Percentiles rank a stretch among this genome's conserved stretches.
These are phyloP conservation scores for Cryptosula pallasiana DNA, from an alignment of 2,888 invertebrate species.

Conservation along the genomic window DNA sequence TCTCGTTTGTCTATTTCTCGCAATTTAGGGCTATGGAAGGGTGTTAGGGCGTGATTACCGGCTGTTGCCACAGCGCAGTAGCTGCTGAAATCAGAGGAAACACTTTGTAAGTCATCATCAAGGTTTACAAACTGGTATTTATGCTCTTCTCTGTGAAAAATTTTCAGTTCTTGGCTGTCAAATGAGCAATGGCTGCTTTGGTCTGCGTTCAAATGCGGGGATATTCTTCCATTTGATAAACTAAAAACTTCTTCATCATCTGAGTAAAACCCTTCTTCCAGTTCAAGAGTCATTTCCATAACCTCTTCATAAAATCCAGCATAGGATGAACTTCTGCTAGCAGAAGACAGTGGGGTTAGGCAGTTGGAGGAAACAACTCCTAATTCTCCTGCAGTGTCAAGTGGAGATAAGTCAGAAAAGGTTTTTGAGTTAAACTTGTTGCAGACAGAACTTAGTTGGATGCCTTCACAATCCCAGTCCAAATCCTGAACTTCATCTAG, in stretches of 20 bases:
- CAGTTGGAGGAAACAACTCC: too few relatives aligned
- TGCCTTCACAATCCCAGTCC: background rate
- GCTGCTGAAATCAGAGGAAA: background rate
- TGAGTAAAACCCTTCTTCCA: constrained; percentile 9
- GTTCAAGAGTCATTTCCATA: constrained; percentile 7
- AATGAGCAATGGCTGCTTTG: background rate
- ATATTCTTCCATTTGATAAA: background rate
- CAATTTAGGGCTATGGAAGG: too few relatives aligned
- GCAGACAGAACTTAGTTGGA: too few relatives aligned
- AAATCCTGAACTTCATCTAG: background rate
- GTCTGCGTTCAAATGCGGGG: background rate
- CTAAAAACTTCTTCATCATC: background rate
- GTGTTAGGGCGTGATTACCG: too few relatives aligned
- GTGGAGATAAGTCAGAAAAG: background rate
- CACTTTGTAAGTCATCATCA: background rate
- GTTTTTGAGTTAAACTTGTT: too few relatives aligned
- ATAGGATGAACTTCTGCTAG: background rate
- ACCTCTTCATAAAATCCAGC: background rate
- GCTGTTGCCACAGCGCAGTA: too few relatives aligned
- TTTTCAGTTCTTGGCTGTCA: background rate
- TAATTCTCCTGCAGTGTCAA: background rate
- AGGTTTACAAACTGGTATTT: background rate
- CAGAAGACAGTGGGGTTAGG: too few relatives aligned
- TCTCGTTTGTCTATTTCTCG: too few relatives aligned
- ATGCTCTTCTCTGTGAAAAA: background rate